Evolutionary conservation across 2,113 vertebrate species (phyloP).

Genomic region (Xenopus tropicalis): DNA sequence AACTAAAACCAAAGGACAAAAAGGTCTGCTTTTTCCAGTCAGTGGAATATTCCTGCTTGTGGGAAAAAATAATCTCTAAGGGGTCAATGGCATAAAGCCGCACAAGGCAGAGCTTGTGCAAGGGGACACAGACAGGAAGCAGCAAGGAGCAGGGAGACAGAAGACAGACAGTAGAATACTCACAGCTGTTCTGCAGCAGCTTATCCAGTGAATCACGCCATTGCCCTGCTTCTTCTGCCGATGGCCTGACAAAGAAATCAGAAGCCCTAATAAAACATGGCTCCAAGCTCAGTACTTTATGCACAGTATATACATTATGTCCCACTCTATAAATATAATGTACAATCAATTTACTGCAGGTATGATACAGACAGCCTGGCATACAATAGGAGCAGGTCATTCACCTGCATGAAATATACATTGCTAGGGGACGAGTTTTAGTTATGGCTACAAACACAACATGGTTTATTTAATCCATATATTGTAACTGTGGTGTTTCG

Average conservation of each 20-base stretch:
- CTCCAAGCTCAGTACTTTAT: neutral
- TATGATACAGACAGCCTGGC: no score
- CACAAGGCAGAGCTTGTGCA: slow-evolving; percentile 3
- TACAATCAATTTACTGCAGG: no score
- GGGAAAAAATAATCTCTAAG: neutral
- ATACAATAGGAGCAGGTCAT: no score
- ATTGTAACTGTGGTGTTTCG: no score
- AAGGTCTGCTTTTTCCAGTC: slow-evolving; percentile 37
- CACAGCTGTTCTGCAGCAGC: slow-evolving; percentile 84
- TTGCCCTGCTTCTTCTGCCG: slow-evolving; percentile 74
- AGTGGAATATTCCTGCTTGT: slow-evolving; percentile 14
- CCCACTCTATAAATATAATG: no score
- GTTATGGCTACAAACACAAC: no score
- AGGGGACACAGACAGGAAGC: neutral
- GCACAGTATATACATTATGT: no score
- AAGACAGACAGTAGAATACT: slow-evolving; percentile 45
- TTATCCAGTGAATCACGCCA: slow-evolving; percentile 89
- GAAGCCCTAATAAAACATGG: neutral
- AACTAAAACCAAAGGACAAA: slow-evolving; percentile 21
- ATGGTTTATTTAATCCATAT: no score
- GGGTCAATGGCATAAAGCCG: slow-evolving; percentile 28
- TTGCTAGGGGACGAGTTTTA: no score
- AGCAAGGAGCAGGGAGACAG: slow-evolving; percentile 1
- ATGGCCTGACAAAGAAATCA: slow-evolving; percentile 65
- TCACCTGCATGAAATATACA: no score